These are phyloP conservation scores for Zosterops lateralis DNA, from an alignment of 2,113 vertebrate species.

Conservation along the genomic window DNA sequence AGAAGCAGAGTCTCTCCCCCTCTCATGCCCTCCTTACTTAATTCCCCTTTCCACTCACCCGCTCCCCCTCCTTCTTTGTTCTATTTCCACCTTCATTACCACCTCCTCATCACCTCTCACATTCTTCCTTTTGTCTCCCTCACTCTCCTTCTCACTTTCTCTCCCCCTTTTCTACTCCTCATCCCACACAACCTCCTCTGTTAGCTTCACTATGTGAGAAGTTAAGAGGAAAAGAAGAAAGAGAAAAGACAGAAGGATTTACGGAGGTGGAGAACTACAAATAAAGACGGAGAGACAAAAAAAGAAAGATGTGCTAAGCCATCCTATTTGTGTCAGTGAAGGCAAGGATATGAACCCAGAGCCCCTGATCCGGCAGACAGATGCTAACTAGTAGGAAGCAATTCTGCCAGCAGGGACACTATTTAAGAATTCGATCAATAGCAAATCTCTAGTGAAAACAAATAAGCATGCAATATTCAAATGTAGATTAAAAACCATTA, in stretches of 20 bases:
- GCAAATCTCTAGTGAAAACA: constrained; percentile 50
- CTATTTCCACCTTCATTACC: constrained; percentile 58
- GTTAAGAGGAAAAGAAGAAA: constrained; percentile 41
- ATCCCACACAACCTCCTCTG: constrained; percentile 60
- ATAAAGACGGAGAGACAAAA: constrained; percentile 39
- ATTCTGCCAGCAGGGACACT: constrained; percentile 39
- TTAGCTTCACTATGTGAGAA: constrained; percentile 24
- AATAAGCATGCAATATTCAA: constrained; percentile 46
- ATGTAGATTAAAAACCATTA: constrained; percentile 46
- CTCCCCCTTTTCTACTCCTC: constrained; percentile 33
- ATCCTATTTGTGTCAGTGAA: constrained; percentile 48
- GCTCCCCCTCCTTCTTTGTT: constrained; percentile 47
- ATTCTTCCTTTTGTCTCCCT: constrained; percentile 56
- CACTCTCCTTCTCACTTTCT: constrained; percentile 25
- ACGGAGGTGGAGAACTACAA: constrained; percentile 46
- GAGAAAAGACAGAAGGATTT: constrained; percentile 55
- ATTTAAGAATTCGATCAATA: constrained; percentile 52
- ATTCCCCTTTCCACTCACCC: neutral
- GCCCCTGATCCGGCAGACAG: constrained; percentile 22
- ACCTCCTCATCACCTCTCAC: constrained; percentile 57
- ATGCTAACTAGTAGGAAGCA: constrained; percentile 44
- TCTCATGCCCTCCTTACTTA: constrained; percentile 14
- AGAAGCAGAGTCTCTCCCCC: neutral
- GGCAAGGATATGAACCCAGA: constrained; percentile 32
- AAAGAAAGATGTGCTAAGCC: constrained; percentile 45